Evolutionary conservation across 2,888 invertebrate genomes (phyloP).

Genomic region (Bombylius major): DNA sequence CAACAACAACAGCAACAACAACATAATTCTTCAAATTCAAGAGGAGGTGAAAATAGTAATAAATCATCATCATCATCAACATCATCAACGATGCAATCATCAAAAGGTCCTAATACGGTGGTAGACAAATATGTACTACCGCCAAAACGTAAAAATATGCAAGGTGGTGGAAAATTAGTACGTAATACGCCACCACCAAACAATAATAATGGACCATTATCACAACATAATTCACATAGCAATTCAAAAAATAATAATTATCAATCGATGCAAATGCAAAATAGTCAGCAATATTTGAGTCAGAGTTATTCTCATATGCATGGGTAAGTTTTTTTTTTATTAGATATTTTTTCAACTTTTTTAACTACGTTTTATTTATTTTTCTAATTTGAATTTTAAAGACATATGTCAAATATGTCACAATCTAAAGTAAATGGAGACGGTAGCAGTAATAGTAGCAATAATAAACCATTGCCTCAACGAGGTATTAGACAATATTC

Average conservation of each 20-base stretch:
- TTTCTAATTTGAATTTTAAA: background rate
- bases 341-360: background rate
- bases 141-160: constrained; percentile 56
- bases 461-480: constrained; percentile 30
- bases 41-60: background rate
- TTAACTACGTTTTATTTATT: background rate
- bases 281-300: constrained; percentile 18
- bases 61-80: background rate
- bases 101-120: constrained; percentile 12
- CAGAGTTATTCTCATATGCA: constrained; percentile 18
- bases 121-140: constrained; percentile 63
- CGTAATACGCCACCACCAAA: constrained; percentile 47
- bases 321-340: constrained; percentile 12
- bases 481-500: constrained; percentile 30
- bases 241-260: constrained; percentile 17
- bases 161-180: constrained; percentile 54
- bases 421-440: constrained; percentile 34
- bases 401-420: constrained; percentile 24
- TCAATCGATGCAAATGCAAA: constrained; percentile 20
- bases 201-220: constrained; percentile 15
- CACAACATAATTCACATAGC: constrained; percentile 16
- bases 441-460: constrained; percentile 18
- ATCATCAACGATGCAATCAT: background rate
- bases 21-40: background rate
- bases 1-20: constrained; percentile 20